Base-by-base conservation (phyloP, 2,797 vertebrate genomes). In the Scomberomorus guttatus region DNA sequence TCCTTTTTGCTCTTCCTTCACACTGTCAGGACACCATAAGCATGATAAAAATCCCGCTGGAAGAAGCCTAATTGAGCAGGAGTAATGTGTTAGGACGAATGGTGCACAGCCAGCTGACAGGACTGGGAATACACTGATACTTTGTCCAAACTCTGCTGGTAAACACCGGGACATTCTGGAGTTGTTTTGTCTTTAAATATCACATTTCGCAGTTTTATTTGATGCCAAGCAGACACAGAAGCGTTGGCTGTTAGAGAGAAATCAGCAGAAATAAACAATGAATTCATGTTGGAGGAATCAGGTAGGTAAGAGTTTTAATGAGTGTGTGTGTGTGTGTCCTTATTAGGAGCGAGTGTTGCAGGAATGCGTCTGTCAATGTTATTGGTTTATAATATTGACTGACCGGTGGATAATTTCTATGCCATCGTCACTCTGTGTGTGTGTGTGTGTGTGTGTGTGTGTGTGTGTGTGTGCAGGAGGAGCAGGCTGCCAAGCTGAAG, bases 401-500 rank as follows among this genome's bases (percentile, higher is more conserved):
- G 37, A 75, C 59, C 0, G 1, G 54, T 75, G 39, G 55, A 15
- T 61, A 5, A 63, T 69, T 12, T 81, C 25, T 81, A 8, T 46
- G 25, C 13, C 9, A 15, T 69, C 22, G 11, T 61, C 54, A 50
- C 37, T 64, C 52, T 66, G 57, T 72, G 56, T 66, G 51, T 79
- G 55, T 80, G 74, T 71, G 39, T 66, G 50, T 60, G 54, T 59
- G 54, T 52, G 24, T 60, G 61, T 29, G 27, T 75, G 1, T 55
- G 56, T 79, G 57, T 67, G 59, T 80, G 74, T 71, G 39, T 66
- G 50, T 60, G 52, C 88, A 99, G 98, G 98, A 99, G 91, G 98
- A 99, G 81, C 98, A 99, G 89, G 97, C 97, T 77, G 98, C 98
- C 86, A 99, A 99, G 87, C 76, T 97, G 75, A 99, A 99, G 92